phyloP scores from a whole-genome alignment of 2,113 vertebrate species.

The Cyphomyrus discorhynchus region DNA sequence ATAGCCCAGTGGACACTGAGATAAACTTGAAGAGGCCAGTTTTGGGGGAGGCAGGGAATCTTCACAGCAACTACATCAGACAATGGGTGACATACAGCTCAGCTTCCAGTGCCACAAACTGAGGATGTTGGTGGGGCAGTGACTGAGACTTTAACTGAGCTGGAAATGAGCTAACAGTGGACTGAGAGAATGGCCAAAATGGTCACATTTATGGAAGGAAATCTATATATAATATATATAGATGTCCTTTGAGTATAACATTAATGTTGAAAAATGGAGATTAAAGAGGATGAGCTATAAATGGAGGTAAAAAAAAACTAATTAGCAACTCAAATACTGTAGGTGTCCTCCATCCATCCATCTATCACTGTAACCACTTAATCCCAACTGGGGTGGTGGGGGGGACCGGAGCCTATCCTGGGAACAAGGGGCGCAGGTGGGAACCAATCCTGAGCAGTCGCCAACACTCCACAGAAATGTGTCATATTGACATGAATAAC shows the following conservation, averaged over 20 bases:
- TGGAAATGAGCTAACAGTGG: not conserved
- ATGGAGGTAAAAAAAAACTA: not conserved
- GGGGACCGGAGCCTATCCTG: too few relatives aligned
- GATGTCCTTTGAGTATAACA: not conserved
- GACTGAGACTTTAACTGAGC: not conserved
- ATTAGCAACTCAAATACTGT: not conserved
- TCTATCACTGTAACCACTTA: too few relatives aligned
- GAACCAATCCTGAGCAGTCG: too few relatives aligned
- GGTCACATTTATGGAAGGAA: not conserved
- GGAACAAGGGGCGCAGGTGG: too few relatives aligned
- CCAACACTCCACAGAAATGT: not conserved
- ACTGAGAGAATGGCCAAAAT: not conserved
- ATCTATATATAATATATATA: not conserved
- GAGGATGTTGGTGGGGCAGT: not conserved
- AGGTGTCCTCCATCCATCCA: not conserved
- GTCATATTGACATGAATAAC: not conserved
- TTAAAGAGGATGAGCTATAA: not conserved
- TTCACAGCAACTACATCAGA: constrained; percentile 77
- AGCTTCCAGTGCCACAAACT: not conserved
- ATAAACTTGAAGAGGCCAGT: constrained; percentile 26
- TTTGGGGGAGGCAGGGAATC: constrained; percentile 42
- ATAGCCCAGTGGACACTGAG: constrained; percentile 61
- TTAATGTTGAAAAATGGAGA: not conserved
- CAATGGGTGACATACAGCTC: constrained; percentile 73
- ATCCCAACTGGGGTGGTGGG: too few relatives aligned